These are phyloP conservation scores for Tricholauxania praeusta DNA, from an alignment of 2,888 invertebrate species.

Conservation along the genomic window DNA sequence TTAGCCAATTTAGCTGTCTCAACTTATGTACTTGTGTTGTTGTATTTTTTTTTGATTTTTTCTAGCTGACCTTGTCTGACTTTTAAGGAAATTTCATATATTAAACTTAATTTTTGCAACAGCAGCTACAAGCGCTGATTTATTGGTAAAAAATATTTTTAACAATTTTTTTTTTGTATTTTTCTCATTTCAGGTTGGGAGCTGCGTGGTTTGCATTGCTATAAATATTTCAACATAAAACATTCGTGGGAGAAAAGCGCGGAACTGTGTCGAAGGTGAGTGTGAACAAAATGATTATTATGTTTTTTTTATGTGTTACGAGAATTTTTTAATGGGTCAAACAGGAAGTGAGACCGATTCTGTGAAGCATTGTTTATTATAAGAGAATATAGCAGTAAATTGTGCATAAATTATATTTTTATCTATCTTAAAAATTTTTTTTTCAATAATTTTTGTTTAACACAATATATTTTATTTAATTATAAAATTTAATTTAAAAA, in stretches of 20 bases:
- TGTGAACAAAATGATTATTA: conserved; percentile 42
- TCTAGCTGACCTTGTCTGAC: conserved; percentile 26
- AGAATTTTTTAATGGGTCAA: not conserved
- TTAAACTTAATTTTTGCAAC: not conserved
- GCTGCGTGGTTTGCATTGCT: conserved; percentile 90
- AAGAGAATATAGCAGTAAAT: too few relatives aligned
- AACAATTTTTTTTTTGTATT: conserved; percentile 48
- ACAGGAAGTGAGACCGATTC: not conserved
- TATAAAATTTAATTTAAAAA: too few relatives aligned
- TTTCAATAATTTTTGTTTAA: too few relatives aligned
- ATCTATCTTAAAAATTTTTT: too few relatives aligned
- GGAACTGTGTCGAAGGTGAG: conserved; percentile 93
- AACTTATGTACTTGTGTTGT: not conserved
- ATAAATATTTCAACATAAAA: conserved; percentile 94
- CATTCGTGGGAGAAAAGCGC: conserved; percentile 97
- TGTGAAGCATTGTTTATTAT: not conserved
- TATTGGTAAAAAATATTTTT: conserved; percentile 25
- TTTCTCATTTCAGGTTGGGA: conserved; percentile 86
- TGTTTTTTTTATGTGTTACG: not conserved
- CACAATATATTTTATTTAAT: too few relatives aligned
- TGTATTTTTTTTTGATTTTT: conserved; percentile 28
- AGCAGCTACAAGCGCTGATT: not conserved
- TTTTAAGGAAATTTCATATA: not conserved
- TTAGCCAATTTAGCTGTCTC: not conserved
- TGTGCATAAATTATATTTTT: too few relatives aligned